Evolutionary conservation across 30 jellyfish, hydroid and myxozoan species (phyloP).

Genomic region (Cassiopea xamachana): DNA sequence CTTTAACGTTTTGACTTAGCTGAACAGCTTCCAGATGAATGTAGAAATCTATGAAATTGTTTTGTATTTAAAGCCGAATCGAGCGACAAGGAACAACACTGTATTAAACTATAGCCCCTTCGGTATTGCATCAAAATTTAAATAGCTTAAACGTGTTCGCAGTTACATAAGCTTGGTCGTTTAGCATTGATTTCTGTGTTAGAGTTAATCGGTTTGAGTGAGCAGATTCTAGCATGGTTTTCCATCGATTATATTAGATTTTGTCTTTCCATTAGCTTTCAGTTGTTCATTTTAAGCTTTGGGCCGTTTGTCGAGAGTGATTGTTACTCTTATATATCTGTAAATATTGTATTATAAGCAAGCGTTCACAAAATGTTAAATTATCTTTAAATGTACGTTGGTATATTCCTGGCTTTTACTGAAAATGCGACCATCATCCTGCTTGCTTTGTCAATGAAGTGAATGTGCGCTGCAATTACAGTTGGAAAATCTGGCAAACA

Average conservation of each 20-base stretch:
- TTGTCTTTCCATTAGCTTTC: neutral
- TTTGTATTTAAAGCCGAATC: neutral
- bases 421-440: neutral
- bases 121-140: neutral
- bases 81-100: neutral
- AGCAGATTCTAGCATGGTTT: neutral
- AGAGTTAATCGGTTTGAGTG: neutral
- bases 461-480: neutral
- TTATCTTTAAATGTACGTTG: slow-evolving; percentile 45
- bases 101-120: neutral
- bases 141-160: neutral
- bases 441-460: neutral
- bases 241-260: neutral
- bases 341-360: slow-evolving; percentile 57
- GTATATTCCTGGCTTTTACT: slow-evolving; percentile 2
- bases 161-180: neutral
- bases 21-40: neutral
- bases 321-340: slow-evolving; percentile 17
- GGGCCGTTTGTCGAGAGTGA: slow-evolving; percentile 42
- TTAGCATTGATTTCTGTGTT: neutral
- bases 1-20: neutral
- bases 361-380: slow-evolving; percentile 64
- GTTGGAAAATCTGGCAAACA: neutral
- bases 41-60: neutral
- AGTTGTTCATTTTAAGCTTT: neutral